Evolutionary conservation across 2,113 vertebrate species (phyloP), one percentile per base, ranked within the genome.

Genomic region (Microcebus tavaratra): DNA sequence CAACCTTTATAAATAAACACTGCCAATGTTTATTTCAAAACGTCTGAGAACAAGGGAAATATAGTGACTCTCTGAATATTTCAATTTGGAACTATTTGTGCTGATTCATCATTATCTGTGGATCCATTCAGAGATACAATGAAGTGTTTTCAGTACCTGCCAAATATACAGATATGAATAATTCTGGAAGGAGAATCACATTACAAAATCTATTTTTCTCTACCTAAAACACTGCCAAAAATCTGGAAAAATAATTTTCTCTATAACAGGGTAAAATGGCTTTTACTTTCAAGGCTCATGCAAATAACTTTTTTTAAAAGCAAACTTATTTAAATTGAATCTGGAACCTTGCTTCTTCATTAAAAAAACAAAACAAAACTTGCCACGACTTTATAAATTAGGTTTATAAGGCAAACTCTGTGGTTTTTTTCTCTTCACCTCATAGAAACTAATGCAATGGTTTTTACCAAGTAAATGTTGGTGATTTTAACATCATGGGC

Each of bases 11-110:
- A 96, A 98, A 97, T 95, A 97, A 98, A 93, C 90, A 92, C 82
- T 98, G 96, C 97, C 98, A 98, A 97, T 98, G 97, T 98, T 99
- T 98, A 98, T 97, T 98, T 96, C 98, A 98, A 98, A 98, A 97
- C 96, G 98, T 98, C 97, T 97, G 97, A 98, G 97, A 98, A 97
- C 84, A 95, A 93, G 96, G 94, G 95, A 98, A 98, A 97, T 96
- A 93, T 88, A 95, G 97, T 91, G 97, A 96, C 83, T 95, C 97
- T 98, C 87, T 83, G 79, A 94, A 95, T 97, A 96, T 88, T 98
- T 97, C 94, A 53, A 88, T 97, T 98, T 98, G 98, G 97, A 98
- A 98, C 93, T 95, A 80, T 96, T 98, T 97, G 90, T 98, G 98
- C 98, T 97, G 98, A 98, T 92, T 98, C 98, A 97, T 97, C 96